phyloP scores from a whole-genome alignment of 2,797 vertebrate genomes.

The Epinephelus awoara region DNA sequence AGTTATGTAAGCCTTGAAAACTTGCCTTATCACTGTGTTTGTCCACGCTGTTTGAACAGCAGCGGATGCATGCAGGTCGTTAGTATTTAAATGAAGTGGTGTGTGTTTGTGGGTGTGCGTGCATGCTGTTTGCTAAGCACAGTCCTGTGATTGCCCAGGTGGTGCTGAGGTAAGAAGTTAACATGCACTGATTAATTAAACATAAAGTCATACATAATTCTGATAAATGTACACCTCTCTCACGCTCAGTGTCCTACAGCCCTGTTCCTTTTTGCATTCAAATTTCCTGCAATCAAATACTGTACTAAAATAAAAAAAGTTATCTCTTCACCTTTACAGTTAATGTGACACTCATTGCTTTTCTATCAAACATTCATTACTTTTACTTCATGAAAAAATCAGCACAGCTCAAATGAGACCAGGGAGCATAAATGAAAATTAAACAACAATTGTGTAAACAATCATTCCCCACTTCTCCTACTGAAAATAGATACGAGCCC shows the following conservation, averaged over 20 bases:
- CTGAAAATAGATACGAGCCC: constrained; percentile 10
- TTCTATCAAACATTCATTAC: constrained; percentile 18
- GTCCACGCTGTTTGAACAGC: constrained; percentile 2
- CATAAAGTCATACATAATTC: constrained; percentile 66
- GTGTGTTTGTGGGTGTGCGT: neutral
- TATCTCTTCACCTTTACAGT: neutral
- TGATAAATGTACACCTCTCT: constrained; percentile 36
- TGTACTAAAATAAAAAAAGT: neutral
- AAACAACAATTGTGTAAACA: constrained; percentile 17
- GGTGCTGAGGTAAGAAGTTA: constrained; percentile 41
- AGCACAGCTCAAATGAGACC: neutral
- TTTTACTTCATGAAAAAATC: constrained; percentile 27
- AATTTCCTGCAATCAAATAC: neutral
- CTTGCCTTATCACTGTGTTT: neutral
- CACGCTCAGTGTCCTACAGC: neutral
- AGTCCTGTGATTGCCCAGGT: constrained; percentile 7
- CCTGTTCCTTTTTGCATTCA: neutral
- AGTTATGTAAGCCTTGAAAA: constrained; percentile 21
- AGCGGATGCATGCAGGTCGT: neutral
- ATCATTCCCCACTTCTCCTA: neutral
- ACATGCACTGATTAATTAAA: constrained; percentile 66
- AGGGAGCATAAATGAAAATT: neutral
- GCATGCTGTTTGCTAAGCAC: constrained; percentile 2
- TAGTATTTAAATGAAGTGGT: neutral
- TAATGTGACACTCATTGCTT: neutral